These are phyloP conservation scores for Blastomussa wellsi DNA, from an alignment of 92 coral and sea anemone species.

Conservation along the genomic window DNA sequence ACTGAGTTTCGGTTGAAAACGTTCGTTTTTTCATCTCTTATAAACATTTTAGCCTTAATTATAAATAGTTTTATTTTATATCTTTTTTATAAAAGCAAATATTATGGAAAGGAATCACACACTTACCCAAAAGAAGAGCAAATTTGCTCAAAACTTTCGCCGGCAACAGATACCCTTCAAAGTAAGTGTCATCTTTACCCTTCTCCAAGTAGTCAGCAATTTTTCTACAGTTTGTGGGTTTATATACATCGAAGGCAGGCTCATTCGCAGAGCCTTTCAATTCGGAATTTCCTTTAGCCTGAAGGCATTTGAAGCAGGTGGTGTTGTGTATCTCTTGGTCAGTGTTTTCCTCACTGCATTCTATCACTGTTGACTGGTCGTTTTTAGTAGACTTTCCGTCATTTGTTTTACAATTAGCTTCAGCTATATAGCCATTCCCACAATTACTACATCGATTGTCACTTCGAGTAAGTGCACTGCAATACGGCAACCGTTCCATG, in stretches of 20 bases:
- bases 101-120: not conserved
- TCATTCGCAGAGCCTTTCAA: not conserved
- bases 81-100: no score
- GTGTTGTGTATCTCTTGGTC: not conserved
- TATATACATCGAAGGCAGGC: not conserved
- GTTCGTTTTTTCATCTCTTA: no score
- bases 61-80: no score
- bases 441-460: not conserved
- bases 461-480: not conserved
- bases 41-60: no score
- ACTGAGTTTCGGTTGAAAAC: no score
- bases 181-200: conserved; percentile 42
- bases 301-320: conserved; percentile 3
- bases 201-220: conserved; percentile 62
- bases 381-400: not conserved
- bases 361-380: not conserved
- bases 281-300: not conserved
- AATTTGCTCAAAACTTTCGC: conserved; percentile 76
- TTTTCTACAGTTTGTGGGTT: not conserved
- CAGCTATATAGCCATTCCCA: not conserved
- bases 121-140: conserved; percentile 90
- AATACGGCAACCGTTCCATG: conserved; percentile 21
- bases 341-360: not conserved
- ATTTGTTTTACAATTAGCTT: not conserved
- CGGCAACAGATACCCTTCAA: conserved; percentile 69